Evolutionary conservation across 2,113 vertebrate genomes (phyloP), one percentile per base, ranked within the genome.

Genomic region (Bombycilla garrulus): DNA sequence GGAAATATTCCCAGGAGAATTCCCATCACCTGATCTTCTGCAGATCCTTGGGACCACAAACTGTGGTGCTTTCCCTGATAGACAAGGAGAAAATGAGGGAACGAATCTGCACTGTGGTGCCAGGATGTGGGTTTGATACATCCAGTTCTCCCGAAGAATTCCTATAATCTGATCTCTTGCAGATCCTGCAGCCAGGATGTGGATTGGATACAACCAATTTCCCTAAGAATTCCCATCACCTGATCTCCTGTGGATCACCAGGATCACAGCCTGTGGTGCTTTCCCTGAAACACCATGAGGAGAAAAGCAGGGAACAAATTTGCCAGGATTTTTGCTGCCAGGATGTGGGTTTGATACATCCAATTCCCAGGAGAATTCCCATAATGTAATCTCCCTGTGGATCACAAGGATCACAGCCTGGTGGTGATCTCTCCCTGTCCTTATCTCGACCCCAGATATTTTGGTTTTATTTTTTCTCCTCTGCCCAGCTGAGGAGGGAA

Each of bases 21-120:
- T 44, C 57, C 47, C 62, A 13, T 7, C 17, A 4, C 12, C 9
- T 2, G 0, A 29, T 18, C 9, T 51, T 38, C 38, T 7, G 9
- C 1, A 4, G 12, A 13, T 13, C 56, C 50, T 31, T 1, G 5
- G 40, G 73, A 15, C 19, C 9, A 0, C 35, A n/a, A 65, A 2
- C 74, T 33, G 47, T 2, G 53, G 13, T 40, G 40, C 40, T 83
- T 65, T n/a, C 29, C 12, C 35, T 18, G 9, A n/a, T n/a, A 3
- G 2, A 10, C 31, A 3, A 40, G 78, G 8, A 33, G 31, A 17
- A 61, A 36, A 51, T 5, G 57, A 53, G 29, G 38, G 35, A 28
- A 5, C 3, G 9, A 38, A 28, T n/a, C 16, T 24, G 44, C 69
- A 0, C 33, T 35, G 29, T 6, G 53, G 22, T 38, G 36, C 42